phyloP scores from a whole-genome alignment of 2,888 invertebrate genomes.

The Sinopyrophorus schimmeli region DNA sequence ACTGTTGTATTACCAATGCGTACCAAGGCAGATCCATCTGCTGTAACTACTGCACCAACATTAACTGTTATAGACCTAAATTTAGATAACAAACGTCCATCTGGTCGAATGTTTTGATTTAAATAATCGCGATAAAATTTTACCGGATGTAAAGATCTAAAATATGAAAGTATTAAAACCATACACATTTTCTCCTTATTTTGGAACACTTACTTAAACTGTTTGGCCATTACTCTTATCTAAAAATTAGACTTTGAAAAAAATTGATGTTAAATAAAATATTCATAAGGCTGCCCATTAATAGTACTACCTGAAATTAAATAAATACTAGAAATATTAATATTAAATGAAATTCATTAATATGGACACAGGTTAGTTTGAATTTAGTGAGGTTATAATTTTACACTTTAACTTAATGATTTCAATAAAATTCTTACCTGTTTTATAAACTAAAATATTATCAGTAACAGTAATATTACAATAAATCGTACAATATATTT shows the following conservation, averaged over 20 bases:
- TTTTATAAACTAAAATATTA: no score
- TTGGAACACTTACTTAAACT: slow-evolving; percentile 48
- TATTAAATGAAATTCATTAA: no score
- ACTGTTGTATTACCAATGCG: slow-evolving; percentile 83
- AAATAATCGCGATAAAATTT: slow-evolving; percentile 78
- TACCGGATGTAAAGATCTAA: slow-evolving; percentile 72
- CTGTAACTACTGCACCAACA: slow-evolving; percentile 64
- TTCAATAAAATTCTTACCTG: no score
- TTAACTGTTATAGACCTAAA: slow-evolving; percentile 70
- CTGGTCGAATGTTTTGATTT: slow-evolving; percentile 71
- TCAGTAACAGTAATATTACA: no score
- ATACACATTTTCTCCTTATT: neutral
- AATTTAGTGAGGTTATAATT: no score
- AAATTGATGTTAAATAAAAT: no score
- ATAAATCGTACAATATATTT: no score
- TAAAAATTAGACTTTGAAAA: neutral
- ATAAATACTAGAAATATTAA: no score
- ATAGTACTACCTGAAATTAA: no score
- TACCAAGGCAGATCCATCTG: slow-evolving; percentile 76
- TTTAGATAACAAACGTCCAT: slow-evolving; percentile 73
- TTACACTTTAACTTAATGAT: no score
- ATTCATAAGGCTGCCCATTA: no score
- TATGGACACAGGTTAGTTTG: no score
- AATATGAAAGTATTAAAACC: neutral
- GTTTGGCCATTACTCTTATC: slow-evolving; percentile 43